These are phyloP conservation scores for Frankliniella intonsa DNA, from an alignment of 2,888 invertebrate genomes.

Conservation along the genomic window DNA sequence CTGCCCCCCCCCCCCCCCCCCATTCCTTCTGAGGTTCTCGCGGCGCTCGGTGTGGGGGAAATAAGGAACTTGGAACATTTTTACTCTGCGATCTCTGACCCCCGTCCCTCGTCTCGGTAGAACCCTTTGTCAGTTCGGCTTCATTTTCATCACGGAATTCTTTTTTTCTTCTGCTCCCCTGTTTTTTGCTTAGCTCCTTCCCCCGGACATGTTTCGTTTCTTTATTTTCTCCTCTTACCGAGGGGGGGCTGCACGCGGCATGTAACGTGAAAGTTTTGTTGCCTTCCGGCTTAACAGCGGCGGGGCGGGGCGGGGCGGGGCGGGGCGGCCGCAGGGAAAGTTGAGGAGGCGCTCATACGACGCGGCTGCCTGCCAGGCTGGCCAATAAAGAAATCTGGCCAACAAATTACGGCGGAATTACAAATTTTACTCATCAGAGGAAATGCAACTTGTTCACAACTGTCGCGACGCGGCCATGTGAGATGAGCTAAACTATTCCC, in stretches of 20 bases:
- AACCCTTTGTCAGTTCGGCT: neutral
- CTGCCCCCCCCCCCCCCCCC: too few relatives aligned
- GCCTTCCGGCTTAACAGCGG: neutral
- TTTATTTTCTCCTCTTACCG: neutral
- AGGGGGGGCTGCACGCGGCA: neutral
- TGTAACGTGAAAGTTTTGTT: neutral
- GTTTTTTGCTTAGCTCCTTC: too few relatives aligned
- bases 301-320: too few relatives aligned
- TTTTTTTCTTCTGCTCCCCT: neutral
- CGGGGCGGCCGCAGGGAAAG: neutral
- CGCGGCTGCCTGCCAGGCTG: neutral
- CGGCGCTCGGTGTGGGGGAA: neutral
- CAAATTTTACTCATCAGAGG: too few relatives aligned
- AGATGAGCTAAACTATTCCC: too few relatives aligned
- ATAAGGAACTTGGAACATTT: neutral
- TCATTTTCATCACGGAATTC: slow-evolving; percentile 16
- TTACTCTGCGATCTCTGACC: slow-evolving; percentile 10
- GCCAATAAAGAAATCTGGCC: neutral
- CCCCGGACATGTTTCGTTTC: neutral
- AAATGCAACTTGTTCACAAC: too few relatives aligned
- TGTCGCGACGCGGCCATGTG: too few relatives aligned
- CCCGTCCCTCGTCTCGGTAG: neutral
- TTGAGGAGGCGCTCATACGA: neutral
- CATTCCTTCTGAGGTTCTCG: neutral
- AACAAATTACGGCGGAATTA: neutral